Conservation (phyloP, 2,888 invertebrate genomes). For the Amiota minor region DNA sequence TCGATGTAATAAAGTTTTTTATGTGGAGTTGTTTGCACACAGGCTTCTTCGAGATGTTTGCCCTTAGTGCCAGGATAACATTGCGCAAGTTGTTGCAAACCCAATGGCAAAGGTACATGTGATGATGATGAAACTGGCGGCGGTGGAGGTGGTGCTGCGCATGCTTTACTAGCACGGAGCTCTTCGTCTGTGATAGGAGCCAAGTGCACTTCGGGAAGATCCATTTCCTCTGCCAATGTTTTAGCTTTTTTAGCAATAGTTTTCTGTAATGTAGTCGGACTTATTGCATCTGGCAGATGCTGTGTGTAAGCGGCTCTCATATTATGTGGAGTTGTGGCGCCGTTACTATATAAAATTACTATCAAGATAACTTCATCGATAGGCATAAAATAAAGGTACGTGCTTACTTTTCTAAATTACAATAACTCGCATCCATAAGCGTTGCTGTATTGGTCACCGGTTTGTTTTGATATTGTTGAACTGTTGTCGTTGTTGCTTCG, state of each 20-base stretch:
- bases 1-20: constrained; percentile 55
- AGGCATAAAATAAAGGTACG: constrained; percentile 25
- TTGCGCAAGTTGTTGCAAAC: constrained; percentile 42
- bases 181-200: constrained; percentile 60
- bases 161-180: constrained; percentile 48
- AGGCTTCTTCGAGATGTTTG: constrained; percentile 56
- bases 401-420: constrained; percentile 58
- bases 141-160: constrained; percentile 38
- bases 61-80: constrained; percentile 50
- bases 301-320: constrained; percentile 55
- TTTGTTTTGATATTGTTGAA: constrained; percentile 29
- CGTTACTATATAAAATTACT: constrained; percentile 43
- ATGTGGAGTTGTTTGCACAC: constrained; percentile 64
- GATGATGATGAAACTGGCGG: neutral
- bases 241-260: constrained; percentile 85
- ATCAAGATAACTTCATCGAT: constrained; percentile 2
- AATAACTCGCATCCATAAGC: constrained; percentile 75
- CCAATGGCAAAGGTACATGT: constrained; percentile 16
- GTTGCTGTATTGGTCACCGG: constrained; percentile 70
- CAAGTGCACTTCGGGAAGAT: constrained; percentile 64
- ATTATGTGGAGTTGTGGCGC: constrained; percentile 53
- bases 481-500: constrained; percentile 35
- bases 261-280: constrained; percentile 80
- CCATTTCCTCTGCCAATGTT: constrained; percentile 71
- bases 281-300: constrained; percentile 76